Conservation (phyloP, 2,888 invertebrate species). For the Perizoma flavofasciatum region DNA sequence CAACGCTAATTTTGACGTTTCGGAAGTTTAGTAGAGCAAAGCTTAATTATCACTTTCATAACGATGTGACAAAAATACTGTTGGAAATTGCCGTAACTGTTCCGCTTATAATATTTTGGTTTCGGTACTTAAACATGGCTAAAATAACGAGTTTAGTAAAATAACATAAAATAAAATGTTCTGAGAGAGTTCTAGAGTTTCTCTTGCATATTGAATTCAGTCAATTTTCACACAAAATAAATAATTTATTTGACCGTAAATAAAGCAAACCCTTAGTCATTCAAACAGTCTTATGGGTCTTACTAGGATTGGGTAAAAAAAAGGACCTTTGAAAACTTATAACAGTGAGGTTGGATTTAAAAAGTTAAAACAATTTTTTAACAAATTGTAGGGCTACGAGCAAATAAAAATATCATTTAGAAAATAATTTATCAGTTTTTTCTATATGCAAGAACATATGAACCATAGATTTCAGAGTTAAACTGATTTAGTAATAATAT, state of each 20-base stretch:
- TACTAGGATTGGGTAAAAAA: too few relatives aligned
- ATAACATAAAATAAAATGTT: neutral
- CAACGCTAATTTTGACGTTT: conserved; percentile 13
- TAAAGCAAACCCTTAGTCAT: conserved; percentile 7
- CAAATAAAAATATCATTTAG: conserved; percentile 64
- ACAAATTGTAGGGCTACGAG: conserved; percentile 77
- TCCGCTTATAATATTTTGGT: conserved; percentile 45
- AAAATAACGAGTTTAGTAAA: too few relatives aligned
- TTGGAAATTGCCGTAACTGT: conserved; percentile 66
- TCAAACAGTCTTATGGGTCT: too few relatives aligned
- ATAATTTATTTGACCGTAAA: conserved; percentile 14
- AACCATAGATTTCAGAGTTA: too few relatives aligned
- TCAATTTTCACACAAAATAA: neutral
- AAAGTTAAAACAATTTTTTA: conserved; percentile 80
- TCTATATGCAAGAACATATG: too few relatives aligned
- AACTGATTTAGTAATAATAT: too few relatives aligned
- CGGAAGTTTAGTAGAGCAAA: conserved; percentile 4
- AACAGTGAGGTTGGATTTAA: conserved; percentile 37
- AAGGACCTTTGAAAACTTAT: too few relatives aligned
- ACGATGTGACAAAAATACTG: conserved; percentile 55
- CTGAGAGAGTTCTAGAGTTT: neutral
- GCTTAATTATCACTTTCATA: conserved; percentile 42
- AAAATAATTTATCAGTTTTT: too few relatives aligned
- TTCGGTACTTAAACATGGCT: conserved; percentile 26
- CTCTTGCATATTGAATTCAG: neutral